Evolutionary conservation across 2,888 invertebrate genomes (phyloP), one percentile per base, ranked within the genome.

Genomic region (Julus scandinavius): DNA sequence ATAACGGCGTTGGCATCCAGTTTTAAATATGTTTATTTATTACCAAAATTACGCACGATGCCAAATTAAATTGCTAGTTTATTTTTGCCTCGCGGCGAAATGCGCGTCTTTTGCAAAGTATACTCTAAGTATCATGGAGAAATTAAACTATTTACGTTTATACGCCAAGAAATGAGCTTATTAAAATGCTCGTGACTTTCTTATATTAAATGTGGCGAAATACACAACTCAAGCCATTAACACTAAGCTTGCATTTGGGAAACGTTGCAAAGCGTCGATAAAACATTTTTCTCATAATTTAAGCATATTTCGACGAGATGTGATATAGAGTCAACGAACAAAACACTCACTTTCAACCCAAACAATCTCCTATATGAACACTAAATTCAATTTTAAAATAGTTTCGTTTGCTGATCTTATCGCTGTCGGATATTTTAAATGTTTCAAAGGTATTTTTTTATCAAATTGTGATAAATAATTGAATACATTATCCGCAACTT

Each of bases 21-120:
- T 72, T 72, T 72, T 72, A 72, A 72, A 72, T 72, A 72, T 72
- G 72, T 72, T 72, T 72, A 72, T 72, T 72, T 72, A 72, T 72
- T 72, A 29, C 72, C 72, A 9, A 72, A 72, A 72, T 72, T 72
- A 72, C 29, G 72, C 72, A 11, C 20, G 72, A 72, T 72, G 72
- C 72, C 72, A 72, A 72, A 72, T 72, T 20, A 72, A 72, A 72
- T 72, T 72, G 72, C 72, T 5, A 29, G 72, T 72, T 72, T 72
- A 72, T 6, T 72, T 72, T 72, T 29, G 72, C 72, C 72, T 29
- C 20, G 20, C 20, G n/a, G 72, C 72, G 11, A 72, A 72, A 72
- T 29, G 20, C 4, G n/a, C 72, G 72, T 72, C 72, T 72, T 72
- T 72, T 7, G 9, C 9, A 72, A 29, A 72, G 72, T n/a, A 6